Conservation (phyloP, 2,888 invertebrate genomes). For the Operophtera brumata region DNA sequence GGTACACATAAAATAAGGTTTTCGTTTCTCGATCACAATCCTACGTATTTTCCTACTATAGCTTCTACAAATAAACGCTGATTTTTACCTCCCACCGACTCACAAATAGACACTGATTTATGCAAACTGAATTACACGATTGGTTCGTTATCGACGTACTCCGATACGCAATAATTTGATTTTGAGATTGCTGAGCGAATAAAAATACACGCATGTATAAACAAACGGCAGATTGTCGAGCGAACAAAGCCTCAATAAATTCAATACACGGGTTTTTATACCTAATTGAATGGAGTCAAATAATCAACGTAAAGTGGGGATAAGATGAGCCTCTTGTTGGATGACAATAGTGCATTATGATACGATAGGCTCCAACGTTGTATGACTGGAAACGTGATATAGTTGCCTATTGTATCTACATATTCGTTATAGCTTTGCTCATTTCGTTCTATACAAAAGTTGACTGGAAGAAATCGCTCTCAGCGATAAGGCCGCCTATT, state of each 20-base stretch:
- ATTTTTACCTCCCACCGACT: conserved; percentile 31
- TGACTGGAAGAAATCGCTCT: too few species aligned
- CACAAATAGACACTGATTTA: conserved; percentile 56
- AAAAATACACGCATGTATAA: background rate
- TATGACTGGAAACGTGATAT: too few species aligned
- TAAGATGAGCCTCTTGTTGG: background rate
- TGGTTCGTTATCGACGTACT: conserved; percentile 43
- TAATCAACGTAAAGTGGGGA: background rate
- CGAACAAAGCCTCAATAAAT: too few species aligned
- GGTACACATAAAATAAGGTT: too few species aligned
- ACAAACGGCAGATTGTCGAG: background rate
- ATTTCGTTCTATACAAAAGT: too few species aligned
- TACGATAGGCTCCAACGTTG: background rate
- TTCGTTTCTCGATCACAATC: too few species aligned
- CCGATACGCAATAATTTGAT: conserved; percentile 16
- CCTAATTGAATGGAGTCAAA: background rate
- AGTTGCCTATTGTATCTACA: too few species aligned
- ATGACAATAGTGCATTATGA: background rate
- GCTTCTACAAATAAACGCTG: background rate
- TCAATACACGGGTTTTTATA: background rate
- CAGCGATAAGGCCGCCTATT: too few species aligned
- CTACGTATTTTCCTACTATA: too few species aligned
- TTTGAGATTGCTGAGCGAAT: conserved; percentile 4
- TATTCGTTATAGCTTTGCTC: too few species aligned
- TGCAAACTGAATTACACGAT: conserved; percentile 56